Evolutionary conservation across 2,113 vertebrate species (phyloP), one percentile per base, ranked within the genome.

Genomic region (Tor tambroides): DNA sequence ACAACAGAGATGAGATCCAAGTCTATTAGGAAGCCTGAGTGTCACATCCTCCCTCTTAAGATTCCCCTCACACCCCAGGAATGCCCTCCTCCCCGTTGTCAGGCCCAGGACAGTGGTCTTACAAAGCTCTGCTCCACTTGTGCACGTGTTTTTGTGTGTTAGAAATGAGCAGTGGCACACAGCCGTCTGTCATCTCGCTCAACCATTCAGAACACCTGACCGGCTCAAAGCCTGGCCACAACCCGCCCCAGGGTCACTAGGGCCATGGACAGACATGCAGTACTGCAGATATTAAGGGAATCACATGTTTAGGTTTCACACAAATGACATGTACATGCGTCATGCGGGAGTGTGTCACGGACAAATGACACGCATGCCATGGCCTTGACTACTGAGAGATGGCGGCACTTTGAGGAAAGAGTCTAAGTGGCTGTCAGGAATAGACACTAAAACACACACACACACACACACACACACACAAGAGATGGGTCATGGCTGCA

Each of bases 21-120:
- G 92, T 90, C 90, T 90, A 91, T 91, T 93, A 91, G 88, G 85
- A 11, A 92, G 91, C 92, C 94, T 93, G 94, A 91, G 90, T 89
- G 90, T 92, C 91, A 93, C 92, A 93, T 95, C 93, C 93, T 91
- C 61, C 90, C 89, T 67, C 80, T 84, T 91, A 93, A 94, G 91
- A 91, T 92, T 88, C 54, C 41, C 67, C 28, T 90, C 87, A 87
- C 87, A 90, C 85, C 89, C 84, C 90, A 90, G 90, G 91, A 94
- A 95, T 94, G 91, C 89, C 87, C 89, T 38, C 80, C 77, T 82
- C 11, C 83, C 63, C 23, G 11, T 38, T 6, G 35, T 35, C 43
- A 28, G 38, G 54, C 43, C 30, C 15, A 3, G 30, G 81, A 88
- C 80, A 69, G 41, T 38, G n/a, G 69, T 11, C 80, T 59, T 82